A percentile compares a stretch with the other conserved stretches of the same genome.
phyloP scores from a whole-genome alignment of 2,113 vertebrate species.

The Thymallus thymallus region DNA sequence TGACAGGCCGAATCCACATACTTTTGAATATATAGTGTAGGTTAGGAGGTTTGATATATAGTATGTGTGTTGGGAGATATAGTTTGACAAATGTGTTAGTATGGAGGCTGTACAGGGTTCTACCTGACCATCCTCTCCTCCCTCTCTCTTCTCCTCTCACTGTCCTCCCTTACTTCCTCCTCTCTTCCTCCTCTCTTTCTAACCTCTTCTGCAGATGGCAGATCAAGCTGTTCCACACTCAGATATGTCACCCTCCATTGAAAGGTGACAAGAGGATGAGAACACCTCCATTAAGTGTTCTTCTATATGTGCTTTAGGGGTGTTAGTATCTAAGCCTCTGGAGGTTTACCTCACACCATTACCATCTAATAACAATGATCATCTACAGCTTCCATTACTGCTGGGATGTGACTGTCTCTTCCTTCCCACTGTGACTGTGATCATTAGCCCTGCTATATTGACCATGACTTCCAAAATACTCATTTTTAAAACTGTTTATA shows the following conservation, averaged over 20 bases:
- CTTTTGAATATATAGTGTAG: too few relatives aligned
- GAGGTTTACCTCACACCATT: too few relatives aligned
- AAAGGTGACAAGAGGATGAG: slow-evolving; percentile 28
- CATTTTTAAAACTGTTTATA: slow-evolving; percentile 48
- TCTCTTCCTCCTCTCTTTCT: slow-evolving; percentile 6
- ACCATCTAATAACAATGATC: too few relatives aligned
- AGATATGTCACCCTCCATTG: slow-evolving; percentile 25
- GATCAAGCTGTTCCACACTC: slow-evolving; percentile 55
- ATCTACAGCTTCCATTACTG: too few relatives aligned
- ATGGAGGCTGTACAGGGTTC: too few relatives aligned
- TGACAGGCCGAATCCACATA: too few relatives aligned
- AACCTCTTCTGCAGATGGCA: slow-evolving; percentile 42
- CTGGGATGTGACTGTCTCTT: neutral
- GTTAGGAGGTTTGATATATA: too few relatives aligned
- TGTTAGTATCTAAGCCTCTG: neutral
- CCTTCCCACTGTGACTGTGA: neutral
- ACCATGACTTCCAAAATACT: slow-evolving; percentile 40
- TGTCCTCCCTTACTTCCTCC: too few relatives aligned
- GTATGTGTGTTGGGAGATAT: too few relatives aligned
- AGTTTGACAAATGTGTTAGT: too few relatives aligned
- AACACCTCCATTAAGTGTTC: slow-evolving; percentile 25
- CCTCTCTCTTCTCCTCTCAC: neutral
- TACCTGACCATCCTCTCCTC: neutral
- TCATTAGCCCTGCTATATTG: slow-evolving; percentile 23
- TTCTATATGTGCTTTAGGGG: neutral